Base-by-base conservation (phyloP, 2,113 vertebrate genomes). In the Rattus norvegicus region DNA sequence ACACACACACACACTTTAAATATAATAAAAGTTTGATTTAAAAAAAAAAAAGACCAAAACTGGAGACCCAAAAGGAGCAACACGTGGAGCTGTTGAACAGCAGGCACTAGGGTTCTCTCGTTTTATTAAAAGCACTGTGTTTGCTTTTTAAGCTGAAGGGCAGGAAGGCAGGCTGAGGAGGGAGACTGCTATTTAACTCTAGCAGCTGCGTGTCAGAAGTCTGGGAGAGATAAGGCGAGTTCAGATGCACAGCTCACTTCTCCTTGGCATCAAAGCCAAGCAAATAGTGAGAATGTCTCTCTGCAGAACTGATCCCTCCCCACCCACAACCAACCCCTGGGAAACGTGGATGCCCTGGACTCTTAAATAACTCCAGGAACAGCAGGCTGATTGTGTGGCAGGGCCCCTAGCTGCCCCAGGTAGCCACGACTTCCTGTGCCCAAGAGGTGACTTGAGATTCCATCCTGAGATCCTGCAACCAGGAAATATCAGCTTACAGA, bases 401-500 rank as follows among this genome's bases (percentile, higher is more conserved):
- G 43, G 90, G 90, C 98, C 80, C 3, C 43, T 56, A 52, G 69
- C 70, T 72, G 95, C 97, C 97, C 95, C 96, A 95, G 97, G 98
- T 97, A 97, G 98, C 96, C 85, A 33, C 95, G 88, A 97, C 97
- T 98, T 98, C 98, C 97, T 98, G 97, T 93, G 96, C 95, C 98
- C 97, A 98, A 97, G 96, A 0, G 81, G 85, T 92, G 97, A 95
- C 97, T 96, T 65, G 88, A 98, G 97, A 98, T 98, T 86, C 95
- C 96, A 90, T 96, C 95, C 19, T 0, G 77, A 98, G 98, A 98
- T 96, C 65, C 0, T 8, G 16, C 47, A 95, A 96, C 97, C 93
- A 98, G 97, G 98, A 98, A 98, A 93, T 98, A 98, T 96, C 98
- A 61, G 77, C 97, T 98, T 98, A 97, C 98, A 90, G 85, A 49